Evolutionary conservation across 23 tunicate genomes (phyloP), one percentile per base, ranked within the genome.

Genomic region (Oikopleura dioica): DNA sequence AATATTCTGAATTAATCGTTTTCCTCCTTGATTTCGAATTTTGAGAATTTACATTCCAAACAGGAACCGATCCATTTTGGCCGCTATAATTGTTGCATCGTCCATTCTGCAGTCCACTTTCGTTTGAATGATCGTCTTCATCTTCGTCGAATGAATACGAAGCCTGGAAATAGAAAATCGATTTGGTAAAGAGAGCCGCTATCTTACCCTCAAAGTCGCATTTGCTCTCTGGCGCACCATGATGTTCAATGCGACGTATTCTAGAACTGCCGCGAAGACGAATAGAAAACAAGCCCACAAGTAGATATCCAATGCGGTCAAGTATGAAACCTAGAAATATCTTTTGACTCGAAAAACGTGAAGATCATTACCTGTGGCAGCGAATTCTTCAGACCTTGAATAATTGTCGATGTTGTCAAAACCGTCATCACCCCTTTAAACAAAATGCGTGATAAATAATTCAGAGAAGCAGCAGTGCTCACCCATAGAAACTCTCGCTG

Each of bases 401-500:
- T 88, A 9, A 88, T 84, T 30, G 95, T 88, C 23, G 95, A 83
- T 1, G 81, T 81, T 9, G 95, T 87, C 35, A 87, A 44, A 35
- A 87, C 95, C 24, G 87, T 83, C 36, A 87, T 88, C 4, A 88
- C 83, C 16, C 95, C 95, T 88, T 76, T 5, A 68, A 21, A 63
- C 35, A 59, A 72, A n/a, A n/a, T n/a, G n/a, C n/a, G n/a, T n/a
- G n/a, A n/a, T n/a, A n/a, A n/a, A n/a, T n/a, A n/a, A n/a, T n/a
- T n/a, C n/a, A n/a, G n/a, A n/a, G n/a, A n/a, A n/a, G n/a, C n/a
- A n/a, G n/a, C n/a, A n/a, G 50, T 28, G 69, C 81, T 81, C 76
- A 88, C 95, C 95, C 79, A 88, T 51, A 2, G 95, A 82, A 34
- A 88, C 88, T 59, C 95, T 83, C 1, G 95, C 95, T 12, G 95